phyloP scores from a whole-genome alignment of 2,888 invertebrate species.

The Melangyna quadrimaculata region DNA sequence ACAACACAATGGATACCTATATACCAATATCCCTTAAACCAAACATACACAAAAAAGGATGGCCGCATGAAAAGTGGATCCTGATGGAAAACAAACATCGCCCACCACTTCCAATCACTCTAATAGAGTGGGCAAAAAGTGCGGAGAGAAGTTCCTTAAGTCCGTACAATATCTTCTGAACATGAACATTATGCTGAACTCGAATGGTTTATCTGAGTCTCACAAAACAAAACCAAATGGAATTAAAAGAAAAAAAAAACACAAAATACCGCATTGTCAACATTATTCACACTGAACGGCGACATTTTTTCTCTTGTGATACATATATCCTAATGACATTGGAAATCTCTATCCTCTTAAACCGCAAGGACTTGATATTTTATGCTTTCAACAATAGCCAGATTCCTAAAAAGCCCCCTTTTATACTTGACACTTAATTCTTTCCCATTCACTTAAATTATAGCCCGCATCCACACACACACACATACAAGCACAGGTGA shows the following conservation, averaged over 20 bases:
- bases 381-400: conserved; percentile 60
- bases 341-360: conserved; percentile 62
- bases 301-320: conserved; percentile 45
- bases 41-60: conserved; percentile 26
- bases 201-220: background rate
- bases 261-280: conserved; percentile 52
- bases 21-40: background rate
- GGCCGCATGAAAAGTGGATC: background rate
- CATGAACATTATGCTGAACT: background rate
- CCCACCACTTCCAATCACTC: conserved; percentile 5
- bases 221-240: background rate
- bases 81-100: conserved; percentile 10
- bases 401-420: conserved; percentile 17
- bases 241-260: conserved; percentile 16
- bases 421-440: conserved; percentile 31
- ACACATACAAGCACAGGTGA: background rate
- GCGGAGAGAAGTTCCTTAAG: background rate
- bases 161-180: background rate
- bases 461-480: background rate
- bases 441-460: conserved; percentile 9
- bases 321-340: conserved; percentile 41
- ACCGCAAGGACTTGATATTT: conserved; percentile 49
- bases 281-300: conserved; percentile 59
- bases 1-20: background rate
- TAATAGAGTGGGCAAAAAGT: background rate